These are phyloP conservation scores for Cyprinodon diabolis DNA, from an alignment of 2,797 vertebrate species.

Conservation along the genomic window DNA sequence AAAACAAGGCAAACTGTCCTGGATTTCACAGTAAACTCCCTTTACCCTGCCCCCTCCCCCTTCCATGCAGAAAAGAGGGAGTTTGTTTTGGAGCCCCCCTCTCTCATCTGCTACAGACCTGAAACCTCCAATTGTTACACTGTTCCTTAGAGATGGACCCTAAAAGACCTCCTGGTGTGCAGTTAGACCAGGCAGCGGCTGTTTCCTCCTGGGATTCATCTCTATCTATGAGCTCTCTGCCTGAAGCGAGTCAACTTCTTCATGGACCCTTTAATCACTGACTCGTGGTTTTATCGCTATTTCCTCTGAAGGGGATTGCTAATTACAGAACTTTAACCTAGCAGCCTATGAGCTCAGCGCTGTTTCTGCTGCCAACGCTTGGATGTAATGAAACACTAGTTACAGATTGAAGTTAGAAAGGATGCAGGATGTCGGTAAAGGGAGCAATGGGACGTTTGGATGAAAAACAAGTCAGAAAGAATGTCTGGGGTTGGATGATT, in stretches of 20 bases:
- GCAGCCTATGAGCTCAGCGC: constrained; percentile 17
- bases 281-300: constrained; percentile 50
- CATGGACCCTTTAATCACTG: constrained; percentile 19
- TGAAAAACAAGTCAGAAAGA: background rate
- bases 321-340: constrained; percentile 49
- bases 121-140: background rate
- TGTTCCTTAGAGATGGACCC: constrained; percentile 29
- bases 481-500: constrained; percentile 28
- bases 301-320: constrained; percentile 35
- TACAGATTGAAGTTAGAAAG: constrained; percentile 1
- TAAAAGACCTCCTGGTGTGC: constrained; percentile 49
- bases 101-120: constrained; percentile 23
- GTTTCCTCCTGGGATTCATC: constrained; percentile 1
- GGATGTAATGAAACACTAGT: constrained; percentile 3
- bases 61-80: constrained; percentile 8
- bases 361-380: constrained; percentile 7
- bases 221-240: constrained; percentile 1
- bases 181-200: background rate
- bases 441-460: background rate
- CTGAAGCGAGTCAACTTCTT: constrained; percentile 3
- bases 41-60: too few relatives aligned
- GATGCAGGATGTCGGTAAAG: background rate
- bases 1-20: constrained; percentile 10
- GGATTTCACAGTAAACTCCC: background rate
- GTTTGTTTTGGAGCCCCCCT: constrained; percentile 12